Evolutionary conservation across 35 echinoderm and acorn worm species (phyloP).

Genomic region (Heliocidaris tuberculata): DNA sequence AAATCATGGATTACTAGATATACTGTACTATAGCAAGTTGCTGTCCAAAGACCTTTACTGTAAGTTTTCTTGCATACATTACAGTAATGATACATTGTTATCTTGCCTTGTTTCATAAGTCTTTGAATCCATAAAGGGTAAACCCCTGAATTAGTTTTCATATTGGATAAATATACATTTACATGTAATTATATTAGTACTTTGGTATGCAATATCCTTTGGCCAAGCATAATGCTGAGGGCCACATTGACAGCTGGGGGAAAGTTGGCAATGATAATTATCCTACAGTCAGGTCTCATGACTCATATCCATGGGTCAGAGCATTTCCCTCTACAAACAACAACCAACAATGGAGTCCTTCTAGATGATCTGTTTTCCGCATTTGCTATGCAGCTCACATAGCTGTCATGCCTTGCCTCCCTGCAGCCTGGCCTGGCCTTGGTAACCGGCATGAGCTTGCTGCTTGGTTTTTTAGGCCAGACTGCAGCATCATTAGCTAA

Average conservation of each 20-base stretch:
- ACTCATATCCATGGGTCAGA: constrained; percentile 52
- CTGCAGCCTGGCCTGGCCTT: neutral
- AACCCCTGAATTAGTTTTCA: too few species aligned
- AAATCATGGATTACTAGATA: too few species aligned
- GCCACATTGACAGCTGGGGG: neutral
- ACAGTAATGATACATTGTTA: too few species aligned
- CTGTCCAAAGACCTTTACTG: too few species aligned
- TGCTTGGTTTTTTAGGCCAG: neutral
- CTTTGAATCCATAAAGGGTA: too few species aligned
- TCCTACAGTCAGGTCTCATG: neutral
- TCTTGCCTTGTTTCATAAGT: too few species aligned
- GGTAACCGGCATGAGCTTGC: neutral
- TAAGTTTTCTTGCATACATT: too few species aligned
- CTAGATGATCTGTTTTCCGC: constrained; percentile 13
- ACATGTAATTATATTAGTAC: too few species aligned
- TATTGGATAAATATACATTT: too few species aligned
- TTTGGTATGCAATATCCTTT: too few species aligned
- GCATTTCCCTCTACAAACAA: constrained; percentile 40
- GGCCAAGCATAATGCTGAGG: neutral
- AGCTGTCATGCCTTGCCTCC: neutral
- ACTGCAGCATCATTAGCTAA: neutral
- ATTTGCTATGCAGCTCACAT: neutral
- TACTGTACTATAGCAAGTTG: too few species aligned
- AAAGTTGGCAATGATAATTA: neutral
- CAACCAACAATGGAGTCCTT: constrained; percentile 43